phyloP scores from a whole-genome alignment of 1,140 invertebrate species.

The Anadara kagoshimensis region DNA sequence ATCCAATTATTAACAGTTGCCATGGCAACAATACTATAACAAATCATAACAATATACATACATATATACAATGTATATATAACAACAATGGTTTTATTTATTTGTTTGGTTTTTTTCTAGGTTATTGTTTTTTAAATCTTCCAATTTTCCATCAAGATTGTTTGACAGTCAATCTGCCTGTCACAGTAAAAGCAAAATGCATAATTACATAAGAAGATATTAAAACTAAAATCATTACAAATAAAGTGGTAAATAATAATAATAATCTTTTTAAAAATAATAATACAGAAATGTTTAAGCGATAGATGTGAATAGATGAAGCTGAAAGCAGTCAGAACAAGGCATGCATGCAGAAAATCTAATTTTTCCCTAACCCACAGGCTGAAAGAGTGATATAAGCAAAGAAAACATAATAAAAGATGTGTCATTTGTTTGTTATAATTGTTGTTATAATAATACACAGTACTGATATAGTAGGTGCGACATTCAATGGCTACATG shows the following conservation, averaged over 20 bases:
- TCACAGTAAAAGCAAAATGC: conserved; percentile 14
- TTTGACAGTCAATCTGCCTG: conserved; percentile 42
- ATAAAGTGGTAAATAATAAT: conserved; percentile 21
- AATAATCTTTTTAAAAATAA: conserved; percentile 14
- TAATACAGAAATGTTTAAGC: conserved; percentile 16
- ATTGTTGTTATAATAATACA: too few relatives aligned
- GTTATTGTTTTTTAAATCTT: too few relatives aligned
- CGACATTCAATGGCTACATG: too few relatives aligned
- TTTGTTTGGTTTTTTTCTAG: too few relatives aligned
- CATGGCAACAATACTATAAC: conserved; percentile 4
- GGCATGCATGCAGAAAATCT: conserved; percentile 18
- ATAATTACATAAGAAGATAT: conserved; percentile 35
- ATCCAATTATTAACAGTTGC: conserved; percentile 17
- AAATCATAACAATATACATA: conserved; percentile 12
- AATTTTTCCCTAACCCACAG: conserved; percentile 19
- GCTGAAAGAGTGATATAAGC: conserved; percentile 1
- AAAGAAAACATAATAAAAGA: conserved; percentile 9
- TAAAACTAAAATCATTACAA: conserved; percentile 34
- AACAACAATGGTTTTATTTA: background rate
- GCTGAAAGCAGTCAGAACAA: conserved; percentile 21
- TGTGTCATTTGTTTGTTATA: background rate
- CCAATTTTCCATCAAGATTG: conserved; percentile 54
- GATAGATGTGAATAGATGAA: conserved; percentile 25
- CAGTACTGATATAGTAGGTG: too few relatives aligned
- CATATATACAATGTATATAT: conserved; percentile 1